phyloP scores from a whole-genome alignment of 2,113 vertebrate species.

The Spheniscus mendiculus region DNA sequence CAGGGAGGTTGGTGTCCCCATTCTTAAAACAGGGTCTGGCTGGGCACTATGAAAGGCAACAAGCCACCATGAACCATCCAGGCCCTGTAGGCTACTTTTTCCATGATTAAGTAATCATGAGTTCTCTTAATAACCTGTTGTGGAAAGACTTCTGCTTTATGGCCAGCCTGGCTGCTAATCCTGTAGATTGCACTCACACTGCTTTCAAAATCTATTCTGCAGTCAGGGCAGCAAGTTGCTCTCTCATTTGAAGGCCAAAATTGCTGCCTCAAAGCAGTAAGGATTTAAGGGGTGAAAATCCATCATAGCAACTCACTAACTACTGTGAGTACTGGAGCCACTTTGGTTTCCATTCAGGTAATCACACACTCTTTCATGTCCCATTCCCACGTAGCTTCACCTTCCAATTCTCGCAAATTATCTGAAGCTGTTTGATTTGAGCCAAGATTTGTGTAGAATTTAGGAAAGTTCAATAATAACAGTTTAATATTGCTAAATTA shows the following conservation, averaged over 20 bases:
- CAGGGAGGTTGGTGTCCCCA: not conserved
- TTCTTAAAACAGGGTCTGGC: not conserved
- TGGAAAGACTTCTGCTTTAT: not conserved
- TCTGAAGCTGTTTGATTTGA: constrained; percentile 1
- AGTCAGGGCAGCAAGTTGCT: not conserved
- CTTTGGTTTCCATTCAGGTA: constrained; percentile 18
- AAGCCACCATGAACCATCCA: not conserved
- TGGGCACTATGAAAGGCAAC: not conserved
- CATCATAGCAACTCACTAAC: not conserved
- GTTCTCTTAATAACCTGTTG: not conserved
- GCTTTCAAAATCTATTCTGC: not conserved
- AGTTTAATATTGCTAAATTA: not conserved
- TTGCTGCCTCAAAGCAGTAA: not conserved
- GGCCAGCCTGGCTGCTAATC: not conserved
- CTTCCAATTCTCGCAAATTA: not conserved
- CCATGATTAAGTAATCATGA: not conserved
- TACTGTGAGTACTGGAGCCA: not conserved
- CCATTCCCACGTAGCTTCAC: not conserved
- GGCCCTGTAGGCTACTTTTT: not conserved
- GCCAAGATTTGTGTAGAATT: not conserved
- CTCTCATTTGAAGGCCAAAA: not conserved
- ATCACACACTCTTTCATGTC: not conserved
- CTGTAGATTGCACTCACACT: not conserved
- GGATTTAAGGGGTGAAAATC: constrained; percentile 5
- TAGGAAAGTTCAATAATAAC: not conserved